Evolutionary conservation across 2,797 vertebrate genomes (phyloP), one percentile per base, ranked within the genome.

Genomic region (Vultur gryphus): DNA sequence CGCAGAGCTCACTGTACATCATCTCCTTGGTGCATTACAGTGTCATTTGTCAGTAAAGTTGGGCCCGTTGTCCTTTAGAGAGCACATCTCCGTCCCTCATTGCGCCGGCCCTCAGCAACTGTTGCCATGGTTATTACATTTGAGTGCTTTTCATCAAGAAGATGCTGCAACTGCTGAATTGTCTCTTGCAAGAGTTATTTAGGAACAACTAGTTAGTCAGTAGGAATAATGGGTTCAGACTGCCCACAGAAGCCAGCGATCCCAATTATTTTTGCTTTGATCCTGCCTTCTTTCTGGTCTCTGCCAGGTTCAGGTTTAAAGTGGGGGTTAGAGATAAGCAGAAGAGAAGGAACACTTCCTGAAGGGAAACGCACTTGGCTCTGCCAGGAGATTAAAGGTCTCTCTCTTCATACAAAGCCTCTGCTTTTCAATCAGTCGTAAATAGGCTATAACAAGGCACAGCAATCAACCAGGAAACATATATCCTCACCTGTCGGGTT

Each of bases 71-170:
- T 94, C 95, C 93, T 91, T 93, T 46, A 28, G 44, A 51, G 55
- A 93, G 71, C 69, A n/a, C 58, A 59, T 78, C 87, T 54, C 75
- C 0, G 0, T 55, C 89, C 95, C 94, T 84, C 13, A 4, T 13
- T 10, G 29, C 1, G 2, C 88, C 2, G 16, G 77, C 88, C 96
- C 94, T 85, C 95, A 54, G 96, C 96, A 95, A 96, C 95, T 91
- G 96, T 97, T 97, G 96, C 95, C 96, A 97, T 97, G 97, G 97
- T 96, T 96, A 96, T 97, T 94, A 61, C 70, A 91, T 82, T 69
- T 64, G 89, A 95, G 90, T 87, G 97, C 93, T 91, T 95, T 84
- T 95, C 93, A 92, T 89, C 93, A 92, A 93, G 89, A 89, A 90
- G 83, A 96, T 80, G 90, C 41, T 72, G 93, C 83, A 89, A 96